These are phyloP conservation scores for Myotis pilosus DNA, from an alignment of 2,797 vertebrate species.

Conservation along the genomic window DNA sequence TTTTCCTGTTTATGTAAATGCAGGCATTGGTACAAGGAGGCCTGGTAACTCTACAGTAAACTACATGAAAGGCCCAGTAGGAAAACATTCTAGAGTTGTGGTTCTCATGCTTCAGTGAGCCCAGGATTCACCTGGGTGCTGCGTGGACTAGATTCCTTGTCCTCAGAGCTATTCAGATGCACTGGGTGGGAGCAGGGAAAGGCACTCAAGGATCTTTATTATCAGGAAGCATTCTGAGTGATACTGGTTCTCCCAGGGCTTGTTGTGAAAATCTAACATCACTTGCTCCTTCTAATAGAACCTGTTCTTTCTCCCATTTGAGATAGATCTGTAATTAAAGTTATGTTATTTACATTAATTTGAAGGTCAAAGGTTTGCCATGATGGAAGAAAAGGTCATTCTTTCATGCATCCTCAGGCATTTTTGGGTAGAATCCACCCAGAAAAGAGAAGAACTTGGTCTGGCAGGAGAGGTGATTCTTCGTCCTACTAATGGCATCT, in stretches of 20 bases:
- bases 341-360: conserved; percentile 49
- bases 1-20: neutral
- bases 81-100: neutral
- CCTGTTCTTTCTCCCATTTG: neutral
- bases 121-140: neutral
- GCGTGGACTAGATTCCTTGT: neutral
- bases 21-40: neutral
- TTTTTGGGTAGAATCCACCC: conserved; percentile 89
- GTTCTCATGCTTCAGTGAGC: neutral
- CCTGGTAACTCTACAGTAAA: neutral
- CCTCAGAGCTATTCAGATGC: neutral
- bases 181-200: neutral
- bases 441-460: conserved; percentile 88
- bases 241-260: neutral
- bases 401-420: conserved; percentile 88
- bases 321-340: neutral
- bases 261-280: neutral
- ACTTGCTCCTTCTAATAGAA: neutral
- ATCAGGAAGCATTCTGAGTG: neutral
- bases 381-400: conserved; percentile 94
- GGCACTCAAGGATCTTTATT: neutral
- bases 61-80: neutral
- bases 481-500: conserved; percentile 90
- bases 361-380: conserved; percentile 94
- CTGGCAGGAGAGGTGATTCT: conserved; percentile 92